A percentile compares a stretch with the other conserved stretches of the same genome.
These are phyloP conservation scores for Lithophane ornitopus DNA, from an alignment of 2,888 invertebrate species.

Conservation along the genomic window DNA sequence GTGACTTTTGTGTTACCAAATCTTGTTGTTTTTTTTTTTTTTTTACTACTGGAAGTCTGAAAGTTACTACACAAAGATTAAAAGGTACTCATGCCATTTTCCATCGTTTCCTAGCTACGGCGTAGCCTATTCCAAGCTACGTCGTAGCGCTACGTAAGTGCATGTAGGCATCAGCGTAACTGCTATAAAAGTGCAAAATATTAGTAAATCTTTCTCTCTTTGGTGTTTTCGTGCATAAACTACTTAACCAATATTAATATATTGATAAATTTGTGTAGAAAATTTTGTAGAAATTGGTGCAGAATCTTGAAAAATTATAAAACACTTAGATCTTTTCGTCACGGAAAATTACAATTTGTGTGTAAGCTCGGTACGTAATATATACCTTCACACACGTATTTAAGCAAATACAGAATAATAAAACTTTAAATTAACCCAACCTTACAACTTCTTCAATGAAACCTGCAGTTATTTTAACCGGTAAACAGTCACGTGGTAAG, in stretches of 20 bases:
- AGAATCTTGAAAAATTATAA: not conserved
- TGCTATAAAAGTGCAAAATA: not conserved
- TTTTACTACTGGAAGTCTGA: no score
- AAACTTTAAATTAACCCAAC: not conserved
- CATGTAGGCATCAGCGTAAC: not conserved
- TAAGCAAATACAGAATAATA: not conserved
- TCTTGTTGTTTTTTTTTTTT: no score
- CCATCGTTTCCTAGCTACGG: conserved; percentile 1
- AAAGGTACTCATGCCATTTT: no score
- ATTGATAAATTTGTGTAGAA: no score
- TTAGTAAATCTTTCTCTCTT: not conserved
- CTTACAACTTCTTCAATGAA: not conserved
- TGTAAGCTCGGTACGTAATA: not conserved
- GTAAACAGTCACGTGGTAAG: conserved; percentile 25
- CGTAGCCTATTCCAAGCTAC: conserved; percentile 9
- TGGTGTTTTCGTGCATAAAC: not conserved
- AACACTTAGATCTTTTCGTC: no score
- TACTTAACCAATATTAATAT: not conserved
- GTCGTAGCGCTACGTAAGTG: not conserved
- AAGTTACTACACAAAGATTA: not conserved
- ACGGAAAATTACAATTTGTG: not conserved
- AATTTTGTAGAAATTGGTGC: no score
- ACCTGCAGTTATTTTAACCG: conserved; percentile 22
- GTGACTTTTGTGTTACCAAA: no score
- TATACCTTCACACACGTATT: not conserved